Evolutionary conservation across 2,888 invertebrate species (phyloP), one percentile per base, ranked within the genome.

Genomic region (Sminthurinus aureus): DNA sequence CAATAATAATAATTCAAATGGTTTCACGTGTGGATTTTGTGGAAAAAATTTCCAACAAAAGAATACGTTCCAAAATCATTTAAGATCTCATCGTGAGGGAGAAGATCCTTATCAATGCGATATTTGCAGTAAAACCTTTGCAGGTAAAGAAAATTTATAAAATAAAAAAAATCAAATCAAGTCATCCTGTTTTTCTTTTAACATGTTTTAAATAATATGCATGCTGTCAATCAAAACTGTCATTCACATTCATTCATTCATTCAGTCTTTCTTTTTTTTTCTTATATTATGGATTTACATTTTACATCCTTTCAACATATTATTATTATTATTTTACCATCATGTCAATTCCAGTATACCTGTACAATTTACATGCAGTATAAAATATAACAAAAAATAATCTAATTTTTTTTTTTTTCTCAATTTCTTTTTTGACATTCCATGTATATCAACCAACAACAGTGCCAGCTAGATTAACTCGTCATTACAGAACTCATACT

Each of bases 401-500:
- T 52, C 67, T 12, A 13, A 67, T 67, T 67, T 18, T 69, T 80
- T 52, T n/a, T 15, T 77, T 69, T 66, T 9, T 80, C 9, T 73
- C 24, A 22, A 38, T 38, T 4, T 38, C 38, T 82, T n/a, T n/a
- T n/a, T n/a, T n/a, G n/a, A n/a, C n/a, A n/a, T n/a, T n/a, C n/a
- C n/a, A n/a, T n/a, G n/a, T n/a, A n/a, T n/a, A n/a, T n/a, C n/a
- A n/a, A n/a, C n/a, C n/a, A n/a, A n/a, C n/a, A n/a, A 58, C 81
- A 71, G 96, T 96, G 80, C 96, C 96, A 50, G 96, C 96, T 81
- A 93, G 96, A 85, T 92, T 96, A 87, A 93, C 93, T 83, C 94
- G 96, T 76, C 96, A 97, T 90, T 96, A 96, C 90, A 93, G 96
- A 85, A 96, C 96, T 13, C 96, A 96, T 90, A 96, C 96, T 38